These are phyloP conservation scores for Eupelmus urozonus DNA, from an alignment of 2,888 invertebrate species.

Conservation along the genomic window DNA sequence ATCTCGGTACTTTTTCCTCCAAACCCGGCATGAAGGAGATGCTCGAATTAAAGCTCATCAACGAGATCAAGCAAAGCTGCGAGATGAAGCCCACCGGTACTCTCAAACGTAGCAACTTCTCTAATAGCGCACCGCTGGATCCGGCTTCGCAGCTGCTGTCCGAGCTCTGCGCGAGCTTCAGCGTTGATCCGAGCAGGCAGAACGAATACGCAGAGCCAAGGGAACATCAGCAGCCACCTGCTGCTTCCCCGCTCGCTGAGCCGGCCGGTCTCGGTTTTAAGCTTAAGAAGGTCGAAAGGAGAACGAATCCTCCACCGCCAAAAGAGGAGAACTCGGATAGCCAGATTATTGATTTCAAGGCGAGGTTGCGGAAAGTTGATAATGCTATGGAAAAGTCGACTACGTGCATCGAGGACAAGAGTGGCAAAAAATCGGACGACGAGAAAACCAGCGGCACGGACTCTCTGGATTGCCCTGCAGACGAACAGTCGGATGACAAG, in stretches of 20 bases:
- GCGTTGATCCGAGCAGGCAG: constrained; percentile 80
- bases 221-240: constrained; percentile 15
- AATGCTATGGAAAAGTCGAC: constrained; percentile 49
- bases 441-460: constrained; percentile 66
- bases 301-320: constrained; percentile 80
- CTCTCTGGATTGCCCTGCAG: constrained; percentile 66
- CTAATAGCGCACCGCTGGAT: constrained; percentile 79
- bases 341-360: constrained; percentile 90
- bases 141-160: constrained; percentile 89
- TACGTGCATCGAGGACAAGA: constrained; percentile 69
- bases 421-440: constrained; percentile 64
- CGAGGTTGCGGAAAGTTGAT: constrained; percentile 87
- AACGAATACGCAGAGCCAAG: constrained; percentile 64
- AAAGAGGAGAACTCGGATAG: constrained; percentile 79
- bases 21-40: constrained; percentile 87
- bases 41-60: constrained; percentile 87
- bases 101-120: constrained; percentile 68
- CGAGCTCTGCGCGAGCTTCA: constrained; percentile 91
- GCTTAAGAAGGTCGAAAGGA: constrained; percentile 87
- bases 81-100: constrained; percentile 81
- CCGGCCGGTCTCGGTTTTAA: constrained; percentile 75
- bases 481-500: constrained; percentile 88
- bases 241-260: constrained; percentile 69
- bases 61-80: constrained; percentile 89
- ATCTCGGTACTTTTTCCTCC: constrained; percentile 72